A percentile compares a stretch with the other conserved stretches of the same genome.
Conservation (phyloP, 2,888 invertebrate genomes). For the Beris morrisii region DNA sequence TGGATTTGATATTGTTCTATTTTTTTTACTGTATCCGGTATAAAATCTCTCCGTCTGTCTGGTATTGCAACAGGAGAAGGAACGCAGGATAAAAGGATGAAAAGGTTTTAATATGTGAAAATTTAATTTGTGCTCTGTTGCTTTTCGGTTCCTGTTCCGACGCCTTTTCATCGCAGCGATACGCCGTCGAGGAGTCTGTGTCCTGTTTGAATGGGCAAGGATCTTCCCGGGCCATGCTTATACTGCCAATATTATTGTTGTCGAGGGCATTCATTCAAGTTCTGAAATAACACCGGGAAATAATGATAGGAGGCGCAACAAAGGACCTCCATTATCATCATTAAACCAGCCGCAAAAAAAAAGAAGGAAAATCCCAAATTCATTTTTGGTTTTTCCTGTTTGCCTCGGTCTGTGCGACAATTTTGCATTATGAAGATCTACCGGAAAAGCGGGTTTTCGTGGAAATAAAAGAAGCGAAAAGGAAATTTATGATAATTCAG, state of each 20-base stretch:
- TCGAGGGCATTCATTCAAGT: slow-evolving; percentile 26
- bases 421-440: too few relatives aligned
- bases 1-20: background rate
- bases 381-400: slow-evolving; percentile 12
- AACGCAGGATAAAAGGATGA: slow-evolving; percentile 26
- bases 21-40: background rate
- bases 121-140: slow-evolving; percentile 37
- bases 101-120: slow-evolving; percentile 37
- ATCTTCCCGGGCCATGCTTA: background rate
- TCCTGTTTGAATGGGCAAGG: background rate
- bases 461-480: too few relatives aligned
- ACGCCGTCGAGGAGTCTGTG: background rate
- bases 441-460: too few relatives aligned
- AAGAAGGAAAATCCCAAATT: background rate
- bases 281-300: slow-evolving; percentile 34
- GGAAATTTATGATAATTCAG: too few relatives aligned
- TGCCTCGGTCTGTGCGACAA: background rate
- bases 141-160: slow-evolving; percentile 29
- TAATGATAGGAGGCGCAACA: slow-evolving; percentile 34
- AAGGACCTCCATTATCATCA: slow-evolving; percentile 16
- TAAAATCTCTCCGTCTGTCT: slow-evolving; percentile 3
- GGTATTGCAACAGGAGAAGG: slow-evolving; percentile 5
- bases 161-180: slow-evolving; percentile 11
- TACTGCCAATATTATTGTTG: background rate
- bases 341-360: background rate